Evolutionary conservation across 2,888 invertebrate species (phyloP), one percentile per base, ranked within the genome.

Genomic region (Stratiomys singularior): DNA sequence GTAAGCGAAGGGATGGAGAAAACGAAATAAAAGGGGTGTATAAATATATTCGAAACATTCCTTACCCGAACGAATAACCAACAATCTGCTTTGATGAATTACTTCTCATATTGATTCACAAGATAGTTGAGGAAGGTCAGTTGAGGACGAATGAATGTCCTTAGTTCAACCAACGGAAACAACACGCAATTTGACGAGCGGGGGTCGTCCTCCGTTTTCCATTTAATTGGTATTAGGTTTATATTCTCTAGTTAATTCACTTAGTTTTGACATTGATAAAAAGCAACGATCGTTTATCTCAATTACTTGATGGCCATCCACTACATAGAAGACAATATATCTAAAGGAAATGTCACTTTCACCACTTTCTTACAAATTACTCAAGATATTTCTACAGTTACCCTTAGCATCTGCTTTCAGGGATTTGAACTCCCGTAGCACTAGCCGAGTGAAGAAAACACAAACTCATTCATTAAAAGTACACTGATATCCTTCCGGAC

Each of bases 331-430:
- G 69, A 69, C 47, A 69, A 69, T 69, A 69, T 46, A 69, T 69
- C 69, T 69, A 69, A 23, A 46, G 69, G 1, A 69, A 69, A 69
- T 69, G 69, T 69, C 69, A 69, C 69, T 69, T 69, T 69, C 69
- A 69, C 69, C 69, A 69, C 69, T 69, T 69, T 69, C 69, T 69
- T 69, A 69, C 69, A 69, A 69, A 69, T 69, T 69, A 69, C 69
- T 69, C 47, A 69, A 69, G 69, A 69, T 47, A 47, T 69, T 69
- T 69, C 69, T 69, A 46, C 69, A 69, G 69, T 69, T 47, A 46
- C 69, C 47, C 47, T 69, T 46, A 69, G 25, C 69, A 69, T 69
- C 69, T 69, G 69, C 46, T 69, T 46, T 69, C 5, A 13, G 15
- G 25, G 25, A 60, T 3, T 60, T 60, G n/a, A 21, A 60, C 23